Percentiles rank a stretch among this genome's conserved stretches.
phyloP scores from a whole-genome alignment of 2,888 invertebrate genomes.

The Hetaerina titia region DNA sequence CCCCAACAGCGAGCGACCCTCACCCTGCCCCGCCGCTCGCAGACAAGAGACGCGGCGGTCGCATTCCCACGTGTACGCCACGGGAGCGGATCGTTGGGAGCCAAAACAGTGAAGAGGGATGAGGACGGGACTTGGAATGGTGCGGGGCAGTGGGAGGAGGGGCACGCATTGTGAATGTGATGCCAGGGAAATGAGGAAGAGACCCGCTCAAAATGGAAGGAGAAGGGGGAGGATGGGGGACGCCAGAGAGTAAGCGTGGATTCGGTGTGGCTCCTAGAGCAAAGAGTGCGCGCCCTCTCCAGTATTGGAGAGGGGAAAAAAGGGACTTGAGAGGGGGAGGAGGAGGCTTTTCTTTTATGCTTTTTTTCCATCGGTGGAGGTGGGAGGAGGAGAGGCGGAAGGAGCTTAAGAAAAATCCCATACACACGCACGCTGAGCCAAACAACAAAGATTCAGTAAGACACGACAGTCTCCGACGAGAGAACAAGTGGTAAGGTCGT shows the following conservation, averaged over 20 bases:
- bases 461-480: neutral
- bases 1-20: too few species aligned
- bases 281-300: neutral
- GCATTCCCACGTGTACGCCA: slow-evolving; percentile 46
- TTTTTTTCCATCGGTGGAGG: neutral
- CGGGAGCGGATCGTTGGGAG: slow-evolving; percentile 28
- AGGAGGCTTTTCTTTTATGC: neutral
- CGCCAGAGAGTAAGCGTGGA: neutral
- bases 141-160: neutral
- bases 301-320: neutral
- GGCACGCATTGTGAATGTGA: neutral
- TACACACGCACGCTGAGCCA: neutral
- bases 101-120: neutral
- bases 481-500: neutral
- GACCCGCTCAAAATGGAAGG: neutral
- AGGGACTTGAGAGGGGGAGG: neutral
- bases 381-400: neutral
- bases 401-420: neutral
- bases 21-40: neutral
- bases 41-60: slow-evolving; percentile 2
- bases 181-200: neutral
- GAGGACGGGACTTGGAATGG: neutral
- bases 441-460: slow-evolving; percentile 27
- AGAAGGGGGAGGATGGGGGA: too few species aligned
- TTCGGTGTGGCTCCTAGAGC: neutral